These are phyloP conservation scores for Ictalurus punctatus DNA, from an alignment of 2,113 vertebrate species.

Conservation along the genomic window DNA sequence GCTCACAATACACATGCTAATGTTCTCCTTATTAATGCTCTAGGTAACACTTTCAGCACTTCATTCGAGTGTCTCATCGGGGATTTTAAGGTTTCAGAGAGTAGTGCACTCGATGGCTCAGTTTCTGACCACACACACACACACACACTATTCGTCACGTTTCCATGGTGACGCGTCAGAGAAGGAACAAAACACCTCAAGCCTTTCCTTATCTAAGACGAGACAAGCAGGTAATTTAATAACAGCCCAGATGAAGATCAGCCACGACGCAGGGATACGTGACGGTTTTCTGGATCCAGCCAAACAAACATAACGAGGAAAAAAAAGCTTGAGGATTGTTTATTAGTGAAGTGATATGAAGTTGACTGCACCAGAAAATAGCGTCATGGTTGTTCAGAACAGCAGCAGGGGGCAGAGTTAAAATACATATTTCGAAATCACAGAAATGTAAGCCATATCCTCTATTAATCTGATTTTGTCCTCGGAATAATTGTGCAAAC, in stretches of 20 bases:
- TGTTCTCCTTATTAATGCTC: slow-evolving; percentile 17
- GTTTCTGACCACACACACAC: not conserved
- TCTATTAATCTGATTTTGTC: not conserved
- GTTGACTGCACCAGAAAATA: not conserved
- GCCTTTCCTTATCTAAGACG: slow-evolving; percentile 14
- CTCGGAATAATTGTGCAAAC: not conserved
- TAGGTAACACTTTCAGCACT: not conserved
- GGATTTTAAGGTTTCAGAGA: not conserved
- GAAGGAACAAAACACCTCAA: slow-evolving; percentile 21
- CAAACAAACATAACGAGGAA: not conserved
- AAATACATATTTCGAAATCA: not conserved
- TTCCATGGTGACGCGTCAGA: slow-evolving; percentile 37
- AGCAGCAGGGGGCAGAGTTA: not conserved
- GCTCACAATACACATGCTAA: slow-evolving; percentile 23
- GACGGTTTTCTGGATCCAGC: not conserved
- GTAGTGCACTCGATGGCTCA: not conserved
- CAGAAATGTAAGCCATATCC: not conserved
- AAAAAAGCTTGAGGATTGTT: not conserved
- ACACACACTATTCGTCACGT: not conserved
- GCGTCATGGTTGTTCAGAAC: not conserved
- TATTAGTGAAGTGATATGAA: not conserved
- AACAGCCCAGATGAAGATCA: slow-evolving; percentile 9
- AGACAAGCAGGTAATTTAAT: slow-evolving; percentile 41
- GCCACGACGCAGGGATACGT: not conserved
- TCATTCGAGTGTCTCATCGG: slow-evolving; percentile 6